phyloP scores from a whole-genome alignment of 2,113 vertebrate genomes.

The Bolborhynchus lineola region DNA sequence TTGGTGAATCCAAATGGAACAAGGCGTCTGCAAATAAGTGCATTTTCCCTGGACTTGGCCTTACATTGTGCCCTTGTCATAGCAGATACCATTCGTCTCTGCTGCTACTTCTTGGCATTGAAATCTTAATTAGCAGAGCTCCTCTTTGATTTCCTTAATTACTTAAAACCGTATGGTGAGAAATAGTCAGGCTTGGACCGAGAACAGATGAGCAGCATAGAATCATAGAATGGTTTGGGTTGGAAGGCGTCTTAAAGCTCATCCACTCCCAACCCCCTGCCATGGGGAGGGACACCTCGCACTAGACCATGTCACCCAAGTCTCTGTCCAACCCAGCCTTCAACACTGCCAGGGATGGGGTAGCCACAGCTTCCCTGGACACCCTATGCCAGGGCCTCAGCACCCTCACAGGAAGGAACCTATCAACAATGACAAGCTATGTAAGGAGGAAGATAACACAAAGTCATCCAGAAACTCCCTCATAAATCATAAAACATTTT shows the following conservation, averaged over 20 bases:
- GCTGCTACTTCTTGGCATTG: background rate
- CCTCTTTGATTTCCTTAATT: background rate
- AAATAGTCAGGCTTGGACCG: background rate
- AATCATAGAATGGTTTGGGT: background rate
- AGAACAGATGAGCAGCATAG: background rate
- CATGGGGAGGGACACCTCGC: background rate
- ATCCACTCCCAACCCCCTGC: too few species aligned
- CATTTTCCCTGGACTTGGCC: slow-evolving; percentile 49
- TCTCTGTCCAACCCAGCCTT: too few species aligned
- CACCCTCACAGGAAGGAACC: background rate
- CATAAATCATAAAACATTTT: background rate
- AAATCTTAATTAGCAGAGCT: slow-evolving; percentile 62
- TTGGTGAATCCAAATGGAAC: slow-evolving; percentile 71
- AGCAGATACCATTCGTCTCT: background rate
- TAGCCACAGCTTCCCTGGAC: background rate
- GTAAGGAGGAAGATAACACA: background rate
- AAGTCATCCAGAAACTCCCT: background rate
- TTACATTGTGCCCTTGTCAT: slow-evolving; percentile 68
- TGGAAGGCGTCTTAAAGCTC: background rate
- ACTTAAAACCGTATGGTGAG: background rate
- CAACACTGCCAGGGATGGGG: background rate
- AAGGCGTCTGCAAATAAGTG: slow-evolving; percentile 71
- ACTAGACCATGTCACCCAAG: too few species aligned
- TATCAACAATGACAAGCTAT: fast-evolving
- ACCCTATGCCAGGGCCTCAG: background rate